Conservation (phyloP, 2,113 vertebrate species). For the Eupsittula cactorum region DNA sequence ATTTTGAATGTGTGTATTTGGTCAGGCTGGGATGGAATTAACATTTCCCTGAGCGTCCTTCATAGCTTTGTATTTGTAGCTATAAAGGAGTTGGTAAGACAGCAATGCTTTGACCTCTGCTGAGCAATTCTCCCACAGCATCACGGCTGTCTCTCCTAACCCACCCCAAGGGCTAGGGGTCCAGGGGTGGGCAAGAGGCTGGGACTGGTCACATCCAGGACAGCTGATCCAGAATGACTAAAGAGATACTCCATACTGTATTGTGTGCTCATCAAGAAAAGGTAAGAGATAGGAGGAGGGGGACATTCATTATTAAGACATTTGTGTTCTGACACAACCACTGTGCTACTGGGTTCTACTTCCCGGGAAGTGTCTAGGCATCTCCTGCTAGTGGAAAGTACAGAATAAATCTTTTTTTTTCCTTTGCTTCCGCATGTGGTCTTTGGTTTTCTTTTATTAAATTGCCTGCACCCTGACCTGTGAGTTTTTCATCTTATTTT, state of each 20-base stretch:
- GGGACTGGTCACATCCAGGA: not conserved
- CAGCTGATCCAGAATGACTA: not conserved
- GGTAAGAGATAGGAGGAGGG: not conserved
- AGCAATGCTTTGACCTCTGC: accelerated
- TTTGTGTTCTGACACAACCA: not conserved
- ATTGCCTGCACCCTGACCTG: not conserved
- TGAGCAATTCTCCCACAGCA: accelerated
- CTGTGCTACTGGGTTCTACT: not conserved
- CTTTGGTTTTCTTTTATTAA: not conserved
- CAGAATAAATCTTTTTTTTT: not conserved
- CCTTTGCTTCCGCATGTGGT: not conserved
- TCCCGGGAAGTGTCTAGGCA: not conserved
- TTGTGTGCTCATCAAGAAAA: not conserved
- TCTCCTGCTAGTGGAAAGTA: not conserved
- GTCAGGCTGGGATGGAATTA: not conserved
- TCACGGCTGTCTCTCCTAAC: not conserved
- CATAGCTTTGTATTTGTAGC: not conserved
- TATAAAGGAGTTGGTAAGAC: accelerated
- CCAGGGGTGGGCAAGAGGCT: accelerated
- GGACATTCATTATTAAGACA: accelerated
- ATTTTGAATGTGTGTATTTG: not conserved
- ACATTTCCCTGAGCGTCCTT: not conserved
- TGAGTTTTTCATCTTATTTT: not conserved
- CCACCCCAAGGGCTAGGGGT: not conserved
- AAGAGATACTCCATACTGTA: not conserved